These are phyloP conservation scores for Congeria kusceri DNA, from an alignment of 2,888 invertebrate genomes.

Conservation along the genomic window DNA sequence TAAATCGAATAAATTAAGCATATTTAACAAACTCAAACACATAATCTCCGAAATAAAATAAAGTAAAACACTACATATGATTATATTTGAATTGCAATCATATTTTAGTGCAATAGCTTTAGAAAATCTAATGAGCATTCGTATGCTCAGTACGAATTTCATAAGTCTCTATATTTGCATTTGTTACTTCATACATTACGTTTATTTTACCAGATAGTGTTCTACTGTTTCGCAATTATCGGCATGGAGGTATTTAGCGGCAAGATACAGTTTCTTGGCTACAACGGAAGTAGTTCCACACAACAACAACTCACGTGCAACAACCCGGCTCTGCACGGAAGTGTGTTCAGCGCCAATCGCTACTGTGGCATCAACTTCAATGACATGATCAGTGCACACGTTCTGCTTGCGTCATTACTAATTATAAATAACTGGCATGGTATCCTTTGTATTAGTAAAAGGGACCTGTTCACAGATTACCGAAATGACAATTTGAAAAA, in stretches of 20 bases:
- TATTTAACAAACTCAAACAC: too few relatives aligned
- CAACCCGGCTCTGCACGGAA: constrained; percentile 79
- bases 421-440: constrained; percentile 87
- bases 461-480: too few relatives aligned
- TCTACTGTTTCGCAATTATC: constrained; percentile 85
- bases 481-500: too few relatives aligned
- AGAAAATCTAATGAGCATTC: too few relatives aligned
- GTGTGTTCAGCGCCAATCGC: constrained; percentile 81
- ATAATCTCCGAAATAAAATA: too few relatives aligned
- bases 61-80: too few relatives aligned
- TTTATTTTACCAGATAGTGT: constrained; percentile 83
- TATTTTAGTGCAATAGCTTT: too few relatives aligned
- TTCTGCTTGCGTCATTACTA: constrained; percentile 86
- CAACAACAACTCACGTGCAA: constrained; percentile 75
- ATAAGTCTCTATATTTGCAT: too few relatives aligned
- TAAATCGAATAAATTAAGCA: too few relatives aligned
- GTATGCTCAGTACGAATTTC: too few relatives aligned
- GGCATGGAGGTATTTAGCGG: constrained; percentile 86
- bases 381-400: constrained; percentile 84
- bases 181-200: too few relatives aligned
- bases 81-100: too few relatives aligned
- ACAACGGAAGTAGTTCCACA: constrained; percentile 54
- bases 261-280: constrained; percentile 77
- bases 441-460: constrained; percentile 80
- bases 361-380: constrained; percentile 87